phyloP scores from a whole-genome alignment of 2,113 vertebrate species.

The Protobothrops mucrosquamatus region DNA sequence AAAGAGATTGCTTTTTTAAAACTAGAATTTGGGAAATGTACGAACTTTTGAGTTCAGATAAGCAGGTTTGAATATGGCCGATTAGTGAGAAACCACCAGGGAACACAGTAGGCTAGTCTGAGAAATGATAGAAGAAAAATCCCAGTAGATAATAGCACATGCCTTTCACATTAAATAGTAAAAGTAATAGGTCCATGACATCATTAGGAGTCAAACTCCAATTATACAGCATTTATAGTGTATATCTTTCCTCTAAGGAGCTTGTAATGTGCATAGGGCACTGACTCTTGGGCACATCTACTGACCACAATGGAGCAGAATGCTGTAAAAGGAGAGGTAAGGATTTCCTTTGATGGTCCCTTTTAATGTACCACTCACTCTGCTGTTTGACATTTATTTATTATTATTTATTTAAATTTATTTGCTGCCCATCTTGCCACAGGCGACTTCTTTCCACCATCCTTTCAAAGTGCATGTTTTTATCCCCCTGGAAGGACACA shows the following conservation, averaged over 20 bases:
- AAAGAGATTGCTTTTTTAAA: neutral
- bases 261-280: neutral
- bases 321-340: neutral
- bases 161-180: neutral
- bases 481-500: neutral
- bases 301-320: neutral
- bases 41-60: neutral
- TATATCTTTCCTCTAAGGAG: neutral
- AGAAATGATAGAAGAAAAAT: neutral
- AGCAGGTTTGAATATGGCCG: neutral
- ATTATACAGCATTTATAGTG: neutral
- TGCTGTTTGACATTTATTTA: neutral
- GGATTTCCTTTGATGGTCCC: neutral
- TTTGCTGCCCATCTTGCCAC: neutral
- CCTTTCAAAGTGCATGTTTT: neutral
- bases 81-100: neutral
- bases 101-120: neutral
- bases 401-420: neutral
- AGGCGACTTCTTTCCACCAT: neutral
- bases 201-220: neutral
- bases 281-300: neutral
- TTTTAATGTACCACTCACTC: neutral
- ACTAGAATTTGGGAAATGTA: neutral
- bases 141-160: neutral
- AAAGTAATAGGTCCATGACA: neutral